Evolutionary conservation across 1,140 invertebrate species (phyloP), one percentile per base, ranked within the genome.

Genomic region (Tenebrio molitor): DNA sequence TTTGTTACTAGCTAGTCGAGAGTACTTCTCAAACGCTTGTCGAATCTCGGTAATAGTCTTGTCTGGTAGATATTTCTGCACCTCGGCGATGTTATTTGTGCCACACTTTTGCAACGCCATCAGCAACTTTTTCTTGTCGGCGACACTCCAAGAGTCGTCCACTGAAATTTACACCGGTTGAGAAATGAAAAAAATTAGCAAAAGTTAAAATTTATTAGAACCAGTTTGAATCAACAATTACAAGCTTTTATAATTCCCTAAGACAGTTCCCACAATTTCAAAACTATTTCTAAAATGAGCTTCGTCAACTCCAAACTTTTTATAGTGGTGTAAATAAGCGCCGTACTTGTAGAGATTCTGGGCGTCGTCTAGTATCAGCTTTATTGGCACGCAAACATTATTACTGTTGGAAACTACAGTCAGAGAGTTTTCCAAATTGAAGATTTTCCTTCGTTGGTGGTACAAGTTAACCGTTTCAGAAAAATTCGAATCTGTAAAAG

Each of bases 291-390:
- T 69, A 78, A 88, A 87, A 46, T 86, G 83, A 25, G 85, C 79
- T 4, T 87, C 84, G 63, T 84, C 82, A 8, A 87, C 72, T 12
- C 83, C 84, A 76, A 81, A 85, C 70, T 85, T 84, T 71, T 82
- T 82, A 72, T 87, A 88, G 41, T 86, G 86, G 80, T 88, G 86
- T 25, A 88, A 74, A 77, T 84, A 87, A 14, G 86, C 86, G n/a
- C 80, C 81, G 76, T 86, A 77, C 3, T 78, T 77, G 69, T 85
- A 88, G 36, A 83, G 79, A 50, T 78, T 84, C 86, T 85, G 87
- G 6, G 86, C 84, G 72, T 85, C 85, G 1, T 79, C 76, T 21
- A 87, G 73, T 23, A 86, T 79, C 1, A 15, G 7, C 58, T 87
- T 82, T 1, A 88, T 71, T 1, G 80, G 66, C 16, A 76, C 50